Base-by-base conservation (phyloP, 1,140 invertebrate species). In the Meloidogyne chitwoodi region DNA sequence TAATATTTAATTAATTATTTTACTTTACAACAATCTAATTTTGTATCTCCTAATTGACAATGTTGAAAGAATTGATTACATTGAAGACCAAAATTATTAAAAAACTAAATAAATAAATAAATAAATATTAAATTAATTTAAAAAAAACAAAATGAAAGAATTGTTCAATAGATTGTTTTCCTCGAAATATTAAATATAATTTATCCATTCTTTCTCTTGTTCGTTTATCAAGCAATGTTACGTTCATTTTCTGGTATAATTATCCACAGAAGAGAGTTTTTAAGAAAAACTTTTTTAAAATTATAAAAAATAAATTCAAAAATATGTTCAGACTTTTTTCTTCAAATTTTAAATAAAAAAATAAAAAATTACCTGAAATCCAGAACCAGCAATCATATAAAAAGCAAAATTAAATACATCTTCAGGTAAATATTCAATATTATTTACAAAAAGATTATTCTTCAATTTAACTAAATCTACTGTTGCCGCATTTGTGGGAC, bases 351-450 rank as follows among this genome's bases (percentile, higher is more conserved):
- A 8, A 38, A 8, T 38, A 8, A 38, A 38, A 38, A 38, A 38
- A 38, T 38, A 5, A 38, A 38, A 41, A 19, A 19, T 19, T 68
- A 68, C 77, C 31, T 78, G 77, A 66, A 78, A 78, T 19, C 77
- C 77, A 16, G 76, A 79, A 24, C 77, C 77, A 0, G 67, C 76
- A 16, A 78, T 63, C 65, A 78, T 71, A 56, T 80, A 78, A 78
- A 80, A 78, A 16, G 77, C 77, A 78, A 78, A 78, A 61, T 78
- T 56, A n/a, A 75, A 29, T 10, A 77, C 31, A 65, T 75, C 70
- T 12, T 76, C 14, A 2, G 22, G n/a, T 22, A 61, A 24, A 31
- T 66, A 72, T 31, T 76, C 29, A 38, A 41, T 41, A 61, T 68
- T 68, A 29, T 38, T 61, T 26, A 27, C 14, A 66, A 78, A 78